Base-by-base conservation (phyloP, 2,113 vertebrate species). In the Hemiscyllium ocellatum region DNA sequence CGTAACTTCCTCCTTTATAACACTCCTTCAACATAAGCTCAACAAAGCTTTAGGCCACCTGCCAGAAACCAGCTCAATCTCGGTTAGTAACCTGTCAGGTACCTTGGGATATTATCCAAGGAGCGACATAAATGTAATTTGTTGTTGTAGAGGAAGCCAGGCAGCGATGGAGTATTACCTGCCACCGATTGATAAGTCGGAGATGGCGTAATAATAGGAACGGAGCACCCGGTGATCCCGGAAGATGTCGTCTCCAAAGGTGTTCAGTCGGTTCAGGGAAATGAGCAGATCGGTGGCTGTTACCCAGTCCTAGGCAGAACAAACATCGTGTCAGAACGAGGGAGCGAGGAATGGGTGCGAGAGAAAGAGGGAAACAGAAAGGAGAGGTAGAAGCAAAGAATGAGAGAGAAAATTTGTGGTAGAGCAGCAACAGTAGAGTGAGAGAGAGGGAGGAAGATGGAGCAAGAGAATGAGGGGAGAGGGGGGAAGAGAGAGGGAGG, bases 241-340 rank as follows among this genome's bases (percentile, higher is more conserved):
- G 97, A 99, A 99, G 97, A 99, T 98, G 96, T 99, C 99, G 0
- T 99, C 99, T 52, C 99, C 99, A 4, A 99, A 99, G 0, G 99
- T 99, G 97, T 99, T 99, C 96, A 99, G 98, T 70, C 99, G 98
- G 97, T 99, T 98, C 96, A 99, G 97, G 90, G 99, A 99, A 97
- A 99, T 97, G 96, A 99, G 98, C 96, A 99, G 97, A 96, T 99
- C 99, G 0, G 98, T 99, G 96, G 98, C 98, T 0, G 99, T 99
- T 97, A 99, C 99, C 99, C 99, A 99, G 83, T 99, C 99, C 99
- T 99, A 97, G 42, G 52, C 95, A 78, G 95, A 29, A 89, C 52
- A 91, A 50, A 96, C 65, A 69, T 3, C 29, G 15, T 1, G 29
- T 72, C 13, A 95, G 94, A 22, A 6, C 5, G 2, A 66, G 61